Base-by-base conservation (phyloP, 1,140 invertebrate genomes). In the Drosophila sproati region DNA sequence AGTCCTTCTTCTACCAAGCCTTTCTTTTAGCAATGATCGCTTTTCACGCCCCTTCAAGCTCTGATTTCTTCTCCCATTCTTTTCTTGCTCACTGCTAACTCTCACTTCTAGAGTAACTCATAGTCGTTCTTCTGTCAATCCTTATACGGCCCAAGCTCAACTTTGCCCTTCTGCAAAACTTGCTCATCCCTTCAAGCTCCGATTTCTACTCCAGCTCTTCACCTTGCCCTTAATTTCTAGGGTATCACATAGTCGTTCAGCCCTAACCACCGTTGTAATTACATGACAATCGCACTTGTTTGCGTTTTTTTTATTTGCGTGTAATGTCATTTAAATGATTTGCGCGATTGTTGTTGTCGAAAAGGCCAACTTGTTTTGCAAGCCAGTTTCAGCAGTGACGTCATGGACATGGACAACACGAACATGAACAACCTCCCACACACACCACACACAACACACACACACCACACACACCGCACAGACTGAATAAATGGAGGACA, bases 291-390 rank as follows among this genome's bases (percentile, higher is more conserved):
- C 51, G 41, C 8, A 54, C 28, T 82, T 78, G 73, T 78, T 88
- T 73, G 76, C 75, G 55, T 87, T 82, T 85, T 75, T 81, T 87
- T 89, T 75, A 87, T 88, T 88, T 78, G 85, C 80, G 85, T 88
- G 83, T 88, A 88, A 88, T 88, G 85, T 88, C 86, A 85, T 88
- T 88, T 88, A 88, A 88, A 90, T 88, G 86, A 85, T 88, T 74
- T 89, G 79, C 80, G 75, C 68, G 80, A 76, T 85, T 61, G 74
- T 76, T 86, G 82, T 63, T 77, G 62, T 62, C 56, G 60, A 76
- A 89, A 88, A 88, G 86, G 85, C 85, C 85, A 88, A 88, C 85
- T 89, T 78, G 83, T 88, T 88, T 87, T 47, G 59, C 67, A 47
- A 77, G 74, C 69, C 45, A 70, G 72, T 78, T 80, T 74, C 48